Conservation (phyloP, 2,888 invertebrate genomes). For the Deilephila porcellus region DNA sequence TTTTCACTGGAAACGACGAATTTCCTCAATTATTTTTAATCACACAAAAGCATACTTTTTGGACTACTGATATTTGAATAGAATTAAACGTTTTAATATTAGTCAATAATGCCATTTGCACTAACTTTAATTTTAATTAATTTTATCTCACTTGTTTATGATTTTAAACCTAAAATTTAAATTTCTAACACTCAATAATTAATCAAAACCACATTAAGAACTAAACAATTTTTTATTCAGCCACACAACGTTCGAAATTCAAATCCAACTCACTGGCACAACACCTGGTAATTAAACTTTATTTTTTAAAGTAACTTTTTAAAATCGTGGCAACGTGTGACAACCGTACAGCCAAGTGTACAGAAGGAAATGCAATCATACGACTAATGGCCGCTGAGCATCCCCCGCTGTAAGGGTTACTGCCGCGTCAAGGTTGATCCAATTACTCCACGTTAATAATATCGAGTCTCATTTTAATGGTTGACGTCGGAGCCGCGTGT, state of each 20-base stretch:
- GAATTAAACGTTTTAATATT: no score
- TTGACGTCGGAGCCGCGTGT: slow-evolving; percentile 44
- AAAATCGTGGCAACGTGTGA: neutral
- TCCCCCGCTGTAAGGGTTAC: slow-evolving; percentile 72
- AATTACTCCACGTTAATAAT: slow-evolving; percentile 73
- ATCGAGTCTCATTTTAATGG: slow-evolving; percentile 51
- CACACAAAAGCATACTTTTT: neutral
- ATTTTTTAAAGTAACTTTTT: no score
- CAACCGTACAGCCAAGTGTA: slow-evolving; percentile 37
- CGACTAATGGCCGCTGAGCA: slow-evolving; percentile 59
- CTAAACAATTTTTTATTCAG: neutral
- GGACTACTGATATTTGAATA: no score
- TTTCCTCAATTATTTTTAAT: neutral
- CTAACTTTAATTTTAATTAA: no score
- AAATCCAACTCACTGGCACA: neutral
- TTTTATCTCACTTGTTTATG: no score
- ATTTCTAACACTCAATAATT: neutral
- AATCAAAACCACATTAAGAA: neutral
- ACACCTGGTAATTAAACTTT: neutral
- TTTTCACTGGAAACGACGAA: neutral
- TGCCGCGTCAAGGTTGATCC: slow-evolving; percentile 80
- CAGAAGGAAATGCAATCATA: slow-evolving; percentile 64
- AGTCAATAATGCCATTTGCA: no score
- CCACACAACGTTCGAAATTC: slow-evolving; percentile 1
- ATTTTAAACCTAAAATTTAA: neutral